A percentile compares a stretch with the other conserved stretches of the same genome.
These are phyloP conservation scores for Arenaria interpres DNA, from an alignment of 2,113 vertebrate species.

Conservation along the genomic window DNA sequence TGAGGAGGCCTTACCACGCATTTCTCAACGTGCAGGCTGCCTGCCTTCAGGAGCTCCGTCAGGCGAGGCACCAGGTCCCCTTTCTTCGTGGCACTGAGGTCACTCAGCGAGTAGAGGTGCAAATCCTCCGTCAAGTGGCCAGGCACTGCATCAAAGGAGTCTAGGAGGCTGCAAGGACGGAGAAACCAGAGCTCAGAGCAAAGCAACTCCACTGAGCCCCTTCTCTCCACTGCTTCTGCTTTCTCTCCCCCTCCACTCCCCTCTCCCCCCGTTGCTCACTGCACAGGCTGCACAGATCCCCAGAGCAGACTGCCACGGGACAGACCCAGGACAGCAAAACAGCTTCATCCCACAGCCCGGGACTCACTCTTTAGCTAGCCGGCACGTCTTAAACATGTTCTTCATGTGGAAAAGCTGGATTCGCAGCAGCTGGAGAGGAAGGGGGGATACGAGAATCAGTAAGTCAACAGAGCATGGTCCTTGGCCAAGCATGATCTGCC, in stretches of 20 bases:
- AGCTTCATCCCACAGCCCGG: background rate
- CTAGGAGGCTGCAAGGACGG: slow-evolving; percentile 80
- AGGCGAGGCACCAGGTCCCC: slow-evolving; percentile 86
- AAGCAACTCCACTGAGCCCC: background rate
- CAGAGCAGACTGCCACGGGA: rapidly evolving
- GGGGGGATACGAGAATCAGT: background rate
- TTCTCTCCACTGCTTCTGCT: background rate
- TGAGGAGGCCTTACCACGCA: slow-evolving; percentile 85
- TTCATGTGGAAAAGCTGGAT: slow-evolving; percentile 95
- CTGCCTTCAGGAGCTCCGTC: slow-evolving; percentile 85
- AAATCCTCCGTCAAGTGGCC: slow-evolving; percentile 95
- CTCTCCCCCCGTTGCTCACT: background rate
- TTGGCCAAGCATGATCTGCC: background rate
- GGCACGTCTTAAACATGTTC: slow-evolving; percentile 95
- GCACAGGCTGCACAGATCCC: background rate
- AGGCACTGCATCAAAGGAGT: slow-evolving; percentile 87
- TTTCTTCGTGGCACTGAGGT: slow-evolving; percentile 85
- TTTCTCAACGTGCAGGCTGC: slow-evolving; percentile 82
- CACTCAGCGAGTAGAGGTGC: slow-evolving; percentile 91
- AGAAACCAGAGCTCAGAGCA: slow-evolving; percentile 1
- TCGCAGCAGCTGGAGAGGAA: slow-evolving; percentile 83
- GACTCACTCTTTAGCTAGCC: slow-evolving; percentile 91
- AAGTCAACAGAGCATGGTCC: background rate
- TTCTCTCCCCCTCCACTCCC: background rate
- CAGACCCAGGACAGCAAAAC: background rate